Evolutionary conservation across 2,888 invertebrate species (phyloP).

Genomic region (Apamea monoglypha): DNA sequence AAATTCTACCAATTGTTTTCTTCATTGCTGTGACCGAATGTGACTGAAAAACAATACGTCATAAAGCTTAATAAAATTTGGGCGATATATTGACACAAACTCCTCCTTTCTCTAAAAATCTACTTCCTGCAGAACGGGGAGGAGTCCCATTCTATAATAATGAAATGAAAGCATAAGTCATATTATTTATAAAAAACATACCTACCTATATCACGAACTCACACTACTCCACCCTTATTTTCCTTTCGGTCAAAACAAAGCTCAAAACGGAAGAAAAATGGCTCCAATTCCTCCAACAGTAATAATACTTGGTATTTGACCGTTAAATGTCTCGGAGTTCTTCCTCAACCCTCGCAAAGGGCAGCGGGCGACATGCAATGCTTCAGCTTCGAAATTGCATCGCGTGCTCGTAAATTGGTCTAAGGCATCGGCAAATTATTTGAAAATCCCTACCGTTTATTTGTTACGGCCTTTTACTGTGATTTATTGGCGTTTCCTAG

Average conservation of each 20-base stretch:
- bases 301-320: conserved; percentile 75
- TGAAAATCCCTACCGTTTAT: conserved; percentile 75
- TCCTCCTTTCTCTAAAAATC: neutral
- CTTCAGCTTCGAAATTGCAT: conserved; percentile 78
- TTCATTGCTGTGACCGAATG: neutral
- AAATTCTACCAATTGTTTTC: neutral
- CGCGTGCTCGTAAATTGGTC: conserved; percentile 80
- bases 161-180: neutral
- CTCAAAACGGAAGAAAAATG: conserved; percentile 56
- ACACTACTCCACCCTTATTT: conserved; percentile 9
- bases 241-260: conserved; percentile 32
- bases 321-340: conserved; percentile 74
- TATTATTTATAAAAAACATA: conserved; percentile 1
- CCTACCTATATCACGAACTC: neutral
- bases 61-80: neutral
- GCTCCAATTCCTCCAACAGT: conserved; percentile 61
- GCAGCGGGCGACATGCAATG: conserved; percentile 74
- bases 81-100: neutral
- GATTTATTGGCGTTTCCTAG: conserved; percentile 68
- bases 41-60: neutral
- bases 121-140: neutral
- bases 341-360: conserved; percentile 74
- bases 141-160: neutral
- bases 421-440: conserved; percentile 77
- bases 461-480: conserved; percentile 70